Base-by-base conservation (phyloP, 1,140 invertebrate genomes). In the Holotrichia oblita region DNA sequence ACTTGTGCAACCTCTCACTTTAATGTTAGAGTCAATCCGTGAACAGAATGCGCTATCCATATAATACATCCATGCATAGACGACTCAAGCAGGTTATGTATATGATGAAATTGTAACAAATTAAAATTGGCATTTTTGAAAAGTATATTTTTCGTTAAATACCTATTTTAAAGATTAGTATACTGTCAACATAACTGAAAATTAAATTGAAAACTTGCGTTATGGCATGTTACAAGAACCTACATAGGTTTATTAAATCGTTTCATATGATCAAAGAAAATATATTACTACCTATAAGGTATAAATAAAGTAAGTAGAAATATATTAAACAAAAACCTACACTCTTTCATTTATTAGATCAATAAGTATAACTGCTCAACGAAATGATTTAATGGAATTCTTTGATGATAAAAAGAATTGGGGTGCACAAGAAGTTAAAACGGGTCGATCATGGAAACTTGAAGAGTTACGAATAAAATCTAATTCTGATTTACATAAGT, bases 391-490 rank as follows among this genome's bases (percentile, higher is more conserved):
- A 34, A 96, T 95, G 93, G 94, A 98, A 88, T 99, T 99, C 89
- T 99, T 99, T 86, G 98, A 99, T 88, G 88, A 92, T 72, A 89
- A 93, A 83, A 93, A 95, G 80, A 97, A 98, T 87, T 98, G 96
- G 95, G 92, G 90, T 72, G 91, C 92, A 84, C 86, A 88, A 22
- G 92, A 93, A 87, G 90, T 99, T 7, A 93, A 92, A 89, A 91
- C 92, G 79, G 98, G 98, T 8, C 90, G 98, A 84, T 90, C 94
- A 0, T 99, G 98, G 98, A 93, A 88, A 80, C 87, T 89, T 61
- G 97, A 98, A 83, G 98, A 99, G 88, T 87, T 99, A 34, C 90
- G 98, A 84, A 91, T 99, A 41, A 99, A 99, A 88, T 98, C 96
- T 74, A 99, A 99, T 87, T 89, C 92, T 73, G 98, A 99, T 89